Conservation (phyloP, 2,113 vertebrate species). For the Elgaria multicarinata region DNA sequence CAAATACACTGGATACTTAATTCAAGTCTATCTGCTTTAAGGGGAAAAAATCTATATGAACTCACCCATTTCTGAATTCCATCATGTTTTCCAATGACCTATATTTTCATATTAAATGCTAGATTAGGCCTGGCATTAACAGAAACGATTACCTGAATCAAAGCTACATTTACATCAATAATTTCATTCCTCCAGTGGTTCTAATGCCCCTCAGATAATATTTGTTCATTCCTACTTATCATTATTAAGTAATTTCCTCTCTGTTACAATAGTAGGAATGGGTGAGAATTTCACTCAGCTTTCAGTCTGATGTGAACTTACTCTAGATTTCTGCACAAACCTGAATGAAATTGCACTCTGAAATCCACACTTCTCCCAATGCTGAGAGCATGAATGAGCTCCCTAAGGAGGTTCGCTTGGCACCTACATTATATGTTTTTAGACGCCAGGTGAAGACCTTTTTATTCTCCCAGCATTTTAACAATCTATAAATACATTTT, state of each 20-base stretch:
- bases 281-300: neutral
- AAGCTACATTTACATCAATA: slow-evolving; percentile 3
- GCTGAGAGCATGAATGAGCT: too few relatives aligned
- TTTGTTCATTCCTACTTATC: neutral
- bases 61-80: neutral
- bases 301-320: too few relatives aligned
- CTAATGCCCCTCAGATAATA: neutral
- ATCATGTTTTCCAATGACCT: neutral
- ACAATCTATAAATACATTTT: too few relatives aligned
- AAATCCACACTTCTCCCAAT: too few relatives aligned
- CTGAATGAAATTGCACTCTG: neutral
- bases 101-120: slow-evolving; percentile 13
- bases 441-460: too few relatives aligned
- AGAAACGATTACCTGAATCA: neutral
- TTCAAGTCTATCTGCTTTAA: neutral
- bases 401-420: too few relatives aligned
- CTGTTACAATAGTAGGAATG: neutral
- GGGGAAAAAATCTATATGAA: neutral
- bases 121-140: neutral
- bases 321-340: too few relatives aligned
- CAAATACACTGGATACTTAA: slow-evolving; percentile 1
- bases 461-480: too few relatives aligned
- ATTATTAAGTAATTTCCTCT: neutral
- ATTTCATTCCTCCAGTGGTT: neutral
- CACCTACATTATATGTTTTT: too few relatives aligned